Base-by-base conservation (phyloP, 53 echinoderm and acorn worm genomes). In the Echinometra lucunter region DNA sequence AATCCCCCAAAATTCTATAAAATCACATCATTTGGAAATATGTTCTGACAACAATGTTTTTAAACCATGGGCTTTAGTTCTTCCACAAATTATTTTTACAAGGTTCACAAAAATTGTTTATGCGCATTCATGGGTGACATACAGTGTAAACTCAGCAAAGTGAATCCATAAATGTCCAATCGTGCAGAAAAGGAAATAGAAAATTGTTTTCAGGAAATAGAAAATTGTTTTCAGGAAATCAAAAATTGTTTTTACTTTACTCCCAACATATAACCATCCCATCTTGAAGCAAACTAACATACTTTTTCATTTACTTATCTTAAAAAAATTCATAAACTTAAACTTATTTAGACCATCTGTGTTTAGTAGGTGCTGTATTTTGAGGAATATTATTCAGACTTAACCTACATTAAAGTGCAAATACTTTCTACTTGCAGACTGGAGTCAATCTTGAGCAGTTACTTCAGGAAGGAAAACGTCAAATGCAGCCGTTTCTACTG, bases 401-500 rank as follows among this genome's bases (percentile, higher is more conserved):
- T 88, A n/a, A 88, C 47, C 55, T 88, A 88, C 88, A 88, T 88
- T 88, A 27, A 88, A 88, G 19, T 49, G 88, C 88, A 55, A 88
- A 55, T 88, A 49, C 57, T 88, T 88, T 88, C 88, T 88, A 4
- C 88, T 88, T 88, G 32, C 88, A 88, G 88, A 16, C 56, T 88
- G 55, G 88, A 56, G 88, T 88, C 88, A 88, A 88, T 53, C 88
- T 88, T 10, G 88, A 88, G 56, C 88, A 88, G 88, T 57, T 88
- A 3, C 88, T 88, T 88, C 88, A 88, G 88, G 6, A 88, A 88
- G 47, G 88, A 30, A 88, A 88, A 55, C 88, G n/a, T 8, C 55
- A 88, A 56, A 88, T 90, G 91, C 91, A 90, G 91, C 91, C 66
- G 23, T 90, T 90, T 66, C 63, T 90, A 11, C 91, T 90, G 91